Base-by-base conservation (phyloP, 2,797 vertebrate genomes). In the Eospalax fontanierii region DNA sequence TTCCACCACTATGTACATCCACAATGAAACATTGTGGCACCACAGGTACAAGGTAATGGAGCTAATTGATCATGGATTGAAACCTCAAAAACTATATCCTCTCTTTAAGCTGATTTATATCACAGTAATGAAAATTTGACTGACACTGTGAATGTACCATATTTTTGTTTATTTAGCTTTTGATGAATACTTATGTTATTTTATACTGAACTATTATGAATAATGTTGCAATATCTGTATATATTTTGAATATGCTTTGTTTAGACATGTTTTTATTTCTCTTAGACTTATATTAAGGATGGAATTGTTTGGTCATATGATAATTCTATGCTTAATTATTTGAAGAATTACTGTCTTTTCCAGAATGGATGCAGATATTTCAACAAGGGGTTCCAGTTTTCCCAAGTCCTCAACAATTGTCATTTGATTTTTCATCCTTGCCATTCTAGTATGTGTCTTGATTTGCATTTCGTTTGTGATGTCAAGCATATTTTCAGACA, bases 291-390 rank as follows among this genome's bases (percentile, higher is more conserved):
- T 11, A 59, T 11, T 38, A 59, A 92, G 14, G 50, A 15, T 46
- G 19, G 12, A 70, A 71, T 79, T 80, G 26, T 28, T 87, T 66
- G 19, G 21, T 30, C 19, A 63, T 33, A 71, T 38, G 26, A n/a
- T 59, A 92, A 66, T 63, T 73, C 35, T 73, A 40, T 73, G 9
- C 35, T 66, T 66, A 66, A 50, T n/a, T 50, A 33, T 74, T 74
- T 87, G n/a, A 91, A n/a, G 38, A 86, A 71, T 61, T 59, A 9
- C 40, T 40, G 18, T 63, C 2, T 59, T 79, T 50, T 71, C 40
- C 33, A 83, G 74, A 83, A 71, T 83, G 54, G 40, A 33, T 74
- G 68, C 65, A n/a, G 19, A 65, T 61, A 91, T 50, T 90, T 83
- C 65, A 38, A 70, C 18, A 24, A 35, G 40, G 38, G 35, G 22